A percentile compares a stretch with the other conserved stretches of the same genome.
These are phyloP conservation scores for Acrocera orbiculus DNA, from an alignment of 2,888 invertebrate genomes.

Conservation along the genomic window DNA sequence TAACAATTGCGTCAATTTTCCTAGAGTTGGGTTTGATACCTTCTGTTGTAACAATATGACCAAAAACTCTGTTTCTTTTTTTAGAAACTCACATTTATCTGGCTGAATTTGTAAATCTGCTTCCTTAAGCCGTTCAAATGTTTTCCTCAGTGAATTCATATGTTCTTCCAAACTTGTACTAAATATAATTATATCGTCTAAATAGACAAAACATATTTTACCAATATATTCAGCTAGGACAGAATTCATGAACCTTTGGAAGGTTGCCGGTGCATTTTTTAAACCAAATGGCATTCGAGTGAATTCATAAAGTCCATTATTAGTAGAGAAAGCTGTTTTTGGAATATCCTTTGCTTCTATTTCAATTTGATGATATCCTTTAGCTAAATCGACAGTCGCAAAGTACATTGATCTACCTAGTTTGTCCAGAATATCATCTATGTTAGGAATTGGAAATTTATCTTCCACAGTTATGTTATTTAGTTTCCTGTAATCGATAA, in stretches of 20 bases:
- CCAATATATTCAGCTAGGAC: constrained; percentile 12
- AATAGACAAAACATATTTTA: constrained; percentile 17
- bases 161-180: constrained; percentile 13
- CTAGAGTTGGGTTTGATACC: constrained; percentile 17
- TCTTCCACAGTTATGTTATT: constrained; percentile 11
- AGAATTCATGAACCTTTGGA: constrained; percentile 8
- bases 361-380: constrained; percentile 17
- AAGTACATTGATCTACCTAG: constrained; percentile 16
- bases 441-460: constrained; percentile 13
- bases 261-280: constrained; percentile 6
- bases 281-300: constrained; percentile 9
- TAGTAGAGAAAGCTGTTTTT: constrained; percentile 1
- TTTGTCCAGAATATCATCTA: constrained; percentile 15
- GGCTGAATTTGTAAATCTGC: constrained; percentile 2
- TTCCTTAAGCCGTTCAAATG: too few species aligned
- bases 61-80: constrained; percentile 3
- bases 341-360: constrained; percentile 7
- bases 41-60: constrained; percentile 17
- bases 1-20: constrained; percentile 15
- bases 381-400: constrained; percentile 14
- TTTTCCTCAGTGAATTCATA: constrained; percentile 9
- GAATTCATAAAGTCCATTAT: constrained; percentile 7
- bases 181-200: constrained; percentile 20
- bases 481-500: constrained; percentile 11
- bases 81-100: constrained; percentile 1